Base-by-base conservation (phyloP, 2,888 invertebrate genomes). In the Dolomedes plantarius region DNA sequence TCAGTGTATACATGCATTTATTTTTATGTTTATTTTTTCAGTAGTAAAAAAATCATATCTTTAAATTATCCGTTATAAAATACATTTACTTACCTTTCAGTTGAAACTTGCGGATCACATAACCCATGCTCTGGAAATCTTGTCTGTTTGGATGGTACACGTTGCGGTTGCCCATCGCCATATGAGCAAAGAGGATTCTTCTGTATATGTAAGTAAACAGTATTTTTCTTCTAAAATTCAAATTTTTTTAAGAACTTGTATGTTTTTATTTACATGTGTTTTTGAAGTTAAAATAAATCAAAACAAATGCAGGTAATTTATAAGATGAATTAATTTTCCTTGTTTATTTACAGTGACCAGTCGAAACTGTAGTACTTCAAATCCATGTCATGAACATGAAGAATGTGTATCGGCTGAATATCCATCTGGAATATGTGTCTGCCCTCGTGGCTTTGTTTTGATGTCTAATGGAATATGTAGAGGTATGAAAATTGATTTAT, bases 361-460 rank as follows among this genome's bases (percentile, higher is more conserved):
- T 68, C 83, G 87, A 62, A 90, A 90, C 78, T 90, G 90, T 80
- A 89, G 89, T 2, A 89, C 89, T n/a, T 89, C 88, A 19, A 88
- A 89, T 64, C 89, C 89, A 13, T 90, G 90, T 76, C 89, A 89
- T 19, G 87, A 86, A 29, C 88, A 89, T 62, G 89, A 90, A 81
- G 88, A 88, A 65, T 90, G 90, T 92, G 93, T 92, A 88, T 83
- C 87, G n/a, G 81, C 79, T 6, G 88, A 85, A 50, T 77, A 83
- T 64, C 87, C 95, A 95, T 88, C 93, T 94, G 89, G 89, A 28
- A 77, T 88, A 13, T 90, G 90, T 87, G 90, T 89, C 64, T 90
- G 90, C 76, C 90, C 90, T 6, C 76, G 83, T 13, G 89, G 89
- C 28, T 89, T 88, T 67, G 88, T 88, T 0, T 87, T 89, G 29